Conservation (phyloP, 35 echinoderm and acorn worm species). For the Lytechinus pictus region DNA sequence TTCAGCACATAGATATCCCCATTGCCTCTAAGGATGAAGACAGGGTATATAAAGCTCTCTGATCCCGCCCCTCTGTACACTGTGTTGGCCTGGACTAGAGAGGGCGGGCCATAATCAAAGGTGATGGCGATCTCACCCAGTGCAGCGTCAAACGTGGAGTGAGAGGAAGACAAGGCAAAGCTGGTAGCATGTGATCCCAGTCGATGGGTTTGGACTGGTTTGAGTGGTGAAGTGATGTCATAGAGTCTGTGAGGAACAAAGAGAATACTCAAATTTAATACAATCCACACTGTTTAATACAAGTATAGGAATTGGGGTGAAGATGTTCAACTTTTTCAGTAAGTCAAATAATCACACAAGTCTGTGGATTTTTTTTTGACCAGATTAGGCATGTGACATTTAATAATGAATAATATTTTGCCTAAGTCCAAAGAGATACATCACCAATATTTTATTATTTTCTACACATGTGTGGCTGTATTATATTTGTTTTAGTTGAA, state of each 20-base stretch:
- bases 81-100: conserved; percentile 49
- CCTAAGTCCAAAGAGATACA: no score
- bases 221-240: conserved; percentile 69
- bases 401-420: no score
- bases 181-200: conserved; percentile 68
- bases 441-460: no score
- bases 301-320: no score
- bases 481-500: no score
- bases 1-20: conserved; percentile 85
- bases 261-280: background rate
- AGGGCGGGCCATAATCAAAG: conserved; percentile 87
- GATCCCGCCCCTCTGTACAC: background rate
- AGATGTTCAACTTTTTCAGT: no score
- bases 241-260: conserved; percentile 15
- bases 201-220: conserved; percentile 72
- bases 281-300: no score
- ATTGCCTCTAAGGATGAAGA: conserved; percentile 93
- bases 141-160: conserved; percentile 79
- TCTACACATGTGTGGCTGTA: no score
- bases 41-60: conserved; percentile 61
- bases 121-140: conserved; percentile 93
- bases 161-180: conserved; percentile 72
- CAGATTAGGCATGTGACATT: no score
- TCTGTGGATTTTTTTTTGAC: no score
- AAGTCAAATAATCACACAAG: no score